Evolutionary conservation across 1,140 invertebrate species (phyloP).

Genomic region (Muscidifurax raptorellus): DNA sequence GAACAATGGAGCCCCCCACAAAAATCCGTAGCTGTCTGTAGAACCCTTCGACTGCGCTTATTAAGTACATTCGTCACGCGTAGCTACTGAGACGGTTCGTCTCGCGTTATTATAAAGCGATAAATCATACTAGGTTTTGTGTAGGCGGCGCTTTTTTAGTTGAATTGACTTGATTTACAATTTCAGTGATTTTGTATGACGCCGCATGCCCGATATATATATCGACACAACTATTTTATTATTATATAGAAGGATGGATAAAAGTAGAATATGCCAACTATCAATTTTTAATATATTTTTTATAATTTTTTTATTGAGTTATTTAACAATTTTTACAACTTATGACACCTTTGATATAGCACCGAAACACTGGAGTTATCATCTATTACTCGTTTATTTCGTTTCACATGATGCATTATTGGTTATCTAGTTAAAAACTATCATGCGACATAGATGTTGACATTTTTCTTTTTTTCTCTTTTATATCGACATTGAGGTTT

Average conservation of each 20-base stretch:
- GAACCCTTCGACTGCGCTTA: constrained; percentile 56
- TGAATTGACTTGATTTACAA: background rate
- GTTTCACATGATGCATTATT: constrained; percentile 18
- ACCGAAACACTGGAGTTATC: background rate
- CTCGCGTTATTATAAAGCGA: constrained; percentile 44
- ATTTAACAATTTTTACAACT: constrained; percentile 44
- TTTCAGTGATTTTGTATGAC: background rate
- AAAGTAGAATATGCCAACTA: too few species aligned
- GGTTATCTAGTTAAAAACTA: constrained; percentile 19
- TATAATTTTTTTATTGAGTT: constrained; percentile 19
- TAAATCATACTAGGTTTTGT: constrained; percentile 10
- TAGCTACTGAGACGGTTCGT: background rate
- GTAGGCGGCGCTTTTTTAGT: background rate
- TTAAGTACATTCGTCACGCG: constrained; percentile 61
- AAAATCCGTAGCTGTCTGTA: constrained; percentile 17
- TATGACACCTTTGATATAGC: background rate
- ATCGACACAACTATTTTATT: background rate
- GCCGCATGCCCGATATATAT: too few species aligned
- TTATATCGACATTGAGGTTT: background rate
- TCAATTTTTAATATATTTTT: background rate
- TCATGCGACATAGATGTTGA: constrained; percentile 31
- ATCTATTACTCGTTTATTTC: background rate
- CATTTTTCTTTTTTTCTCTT: constrained; percentile 32
- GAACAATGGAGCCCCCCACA: constrained; percentile 19
- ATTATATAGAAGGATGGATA: too few species aligned